A percentile compares a stretch with the other conserved stretches of the same genome.
phyloP scores from a whole-genome alignment of 2,113 vertebrate species.

The Hippopotamus amphibius region DNA sequence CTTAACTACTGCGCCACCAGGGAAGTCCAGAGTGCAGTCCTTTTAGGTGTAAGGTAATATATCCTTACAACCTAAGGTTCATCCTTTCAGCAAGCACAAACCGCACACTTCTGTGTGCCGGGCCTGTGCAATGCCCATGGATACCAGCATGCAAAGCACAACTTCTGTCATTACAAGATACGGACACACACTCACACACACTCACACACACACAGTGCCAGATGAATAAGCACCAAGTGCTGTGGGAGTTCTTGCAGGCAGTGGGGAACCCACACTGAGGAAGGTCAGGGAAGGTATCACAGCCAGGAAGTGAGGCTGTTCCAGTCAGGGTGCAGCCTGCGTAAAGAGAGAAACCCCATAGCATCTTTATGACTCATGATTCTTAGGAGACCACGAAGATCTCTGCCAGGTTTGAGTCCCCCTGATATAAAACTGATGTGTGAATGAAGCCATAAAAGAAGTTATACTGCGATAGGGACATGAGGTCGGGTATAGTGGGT shows the following conservation, averaged over 20 bases:
- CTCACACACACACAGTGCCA: background rate
- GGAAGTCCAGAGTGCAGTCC: background rate
- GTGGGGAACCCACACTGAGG: accelerated
- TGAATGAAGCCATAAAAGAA: background rate
- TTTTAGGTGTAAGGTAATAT: background rate
- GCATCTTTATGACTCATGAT: background rate
- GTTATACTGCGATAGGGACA: background rate
- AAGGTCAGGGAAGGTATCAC: background rate
- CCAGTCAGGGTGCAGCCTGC: background rate
- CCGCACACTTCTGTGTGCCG: background rate
- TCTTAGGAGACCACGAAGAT: background rate
- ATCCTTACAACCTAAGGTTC: background rate
- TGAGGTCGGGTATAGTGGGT: background rate
- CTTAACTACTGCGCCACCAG: no score
- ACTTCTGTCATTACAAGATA: background rate
- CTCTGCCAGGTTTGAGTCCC: background rate
- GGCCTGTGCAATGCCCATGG: no score
- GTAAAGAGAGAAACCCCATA: background rate
- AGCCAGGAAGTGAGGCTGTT: background rate
- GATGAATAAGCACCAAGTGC: no score
- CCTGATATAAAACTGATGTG: background rate
- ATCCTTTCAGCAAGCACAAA: background rate
- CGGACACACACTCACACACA: background rate
- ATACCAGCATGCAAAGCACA: no score
- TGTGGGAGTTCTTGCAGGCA: background rate